These are phyloP conservation scores for Syritta pipiens DNA, from an alignment of 2,888 invertebrate species.

Conservation along the genomic window DNA sequence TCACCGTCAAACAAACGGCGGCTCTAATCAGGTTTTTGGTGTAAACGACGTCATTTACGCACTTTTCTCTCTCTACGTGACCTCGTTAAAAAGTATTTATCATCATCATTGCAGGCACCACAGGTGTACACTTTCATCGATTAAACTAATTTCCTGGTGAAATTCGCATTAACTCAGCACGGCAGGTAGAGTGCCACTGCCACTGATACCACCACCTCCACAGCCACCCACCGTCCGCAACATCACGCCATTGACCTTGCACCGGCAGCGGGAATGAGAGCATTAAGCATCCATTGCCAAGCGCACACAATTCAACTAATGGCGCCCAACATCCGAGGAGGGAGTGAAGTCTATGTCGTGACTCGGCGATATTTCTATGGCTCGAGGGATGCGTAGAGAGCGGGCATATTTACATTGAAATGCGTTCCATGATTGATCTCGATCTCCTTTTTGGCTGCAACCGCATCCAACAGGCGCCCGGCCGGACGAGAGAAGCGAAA, in stretches of 20 bases:
- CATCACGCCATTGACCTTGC: slow-evolving; percentile 50
- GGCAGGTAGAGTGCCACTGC: neutral
- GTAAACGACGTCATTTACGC: slow-evolving; percentile 53
- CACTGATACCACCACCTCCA: neutral
- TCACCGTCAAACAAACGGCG: neutral
- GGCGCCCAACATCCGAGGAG: slow-evolving; percentile 5
- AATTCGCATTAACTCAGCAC: slow-evolving; percentile 23
- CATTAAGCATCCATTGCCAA: slow-evolving; percentile 5
- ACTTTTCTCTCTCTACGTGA: slow-evolving; percentile 38
- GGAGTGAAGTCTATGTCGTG: slow-evolving; percentile 31
- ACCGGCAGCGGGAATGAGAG: slow-evolving; percentile 23
- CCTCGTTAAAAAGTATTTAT: slow-evolving; percentile 47
- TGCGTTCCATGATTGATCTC: slow-evolving; percentile 48
- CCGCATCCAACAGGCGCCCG: neutral
- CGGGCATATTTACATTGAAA: slow-evolving; percentile 1
- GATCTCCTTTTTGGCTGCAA: neutral
- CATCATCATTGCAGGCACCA: slow-evolving; percentile 7
- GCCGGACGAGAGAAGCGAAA: neutral
- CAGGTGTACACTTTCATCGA: slow-evolving; percentile 35
- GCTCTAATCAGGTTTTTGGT: slow-evolving; percentile 7
- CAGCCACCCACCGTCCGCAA: neutral
- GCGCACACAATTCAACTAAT: slow-evolving; percentile 33
- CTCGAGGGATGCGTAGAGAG: slow-evolving; percentile 29
- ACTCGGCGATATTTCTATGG: slow-evolving; percentile 36
- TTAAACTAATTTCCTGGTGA: slow-evolving; percentile 41